Evolutionary conservation across 2,888 invertebrate species (phyloP).

Genomic region (Incurvaria masculella): DNA sequence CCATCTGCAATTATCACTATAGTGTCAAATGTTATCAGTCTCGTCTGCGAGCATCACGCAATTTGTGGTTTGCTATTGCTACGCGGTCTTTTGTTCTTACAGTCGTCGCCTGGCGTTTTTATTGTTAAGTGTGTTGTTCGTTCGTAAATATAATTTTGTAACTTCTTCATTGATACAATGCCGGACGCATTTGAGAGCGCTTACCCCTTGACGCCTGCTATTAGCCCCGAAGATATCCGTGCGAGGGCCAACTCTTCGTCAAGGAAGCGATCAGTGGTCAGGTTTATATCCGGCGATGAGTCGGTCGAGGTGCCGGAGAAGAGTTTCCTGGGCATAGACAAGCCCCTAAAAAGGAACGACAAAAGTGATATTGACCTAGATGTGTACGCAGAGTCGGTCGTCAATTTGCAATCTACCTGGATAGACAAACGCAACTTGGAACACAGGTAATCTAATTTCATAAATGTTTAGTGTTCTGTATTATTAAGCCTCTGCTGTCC

Average conservation of each 20-base stretch:
- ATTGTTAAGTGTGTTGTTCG: not conserved
- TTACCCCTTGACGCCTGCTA: constrained; percentile 49
- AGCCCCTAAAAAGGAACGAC: constrained; percentile 36
- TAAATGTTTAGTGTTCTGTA: not conserved
- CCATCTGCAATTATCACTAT: not conserved
- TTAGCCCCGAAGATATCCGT: constrained; percentile 52
- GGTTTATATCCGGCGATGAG: constrained; percentile 40
- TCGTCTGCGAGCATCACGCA: not conserved
- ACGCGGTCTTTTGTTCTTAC: not conserved
- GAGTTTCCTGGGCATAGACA: constrained; percentile 36
- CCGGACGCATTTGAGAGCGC: constrained; percentile 57
- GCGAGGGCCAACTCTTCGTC: constrained; percentile 57
- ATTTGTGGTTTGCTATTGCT: not conserved
- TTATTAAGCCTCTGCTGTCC: too few species aligned
- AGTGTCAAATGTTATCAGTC: not conserved
- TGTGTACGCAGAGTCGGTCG: constrained; percentile 52
- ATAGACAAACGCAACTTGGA: constrained; percentile 55
- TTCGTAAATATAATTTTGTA: not conserved
- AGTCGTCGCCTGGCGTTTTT: not conserved
- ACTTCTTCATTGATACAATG: constrained; percentile 32
- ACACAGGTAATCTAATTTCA: constrained; percentile 52
- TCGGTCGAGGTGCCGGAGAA: constrained; percentile 47
- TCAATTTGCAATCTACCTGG: constrained; percentile 46
- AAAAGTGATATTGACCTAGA: constrained; percentile 53
- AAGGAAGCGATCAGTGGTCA: constrained; percentile 36